Conservation (phyloP, 2,888 invertebrate genomes). For the Hemicrepidius hirtus region DNA sequence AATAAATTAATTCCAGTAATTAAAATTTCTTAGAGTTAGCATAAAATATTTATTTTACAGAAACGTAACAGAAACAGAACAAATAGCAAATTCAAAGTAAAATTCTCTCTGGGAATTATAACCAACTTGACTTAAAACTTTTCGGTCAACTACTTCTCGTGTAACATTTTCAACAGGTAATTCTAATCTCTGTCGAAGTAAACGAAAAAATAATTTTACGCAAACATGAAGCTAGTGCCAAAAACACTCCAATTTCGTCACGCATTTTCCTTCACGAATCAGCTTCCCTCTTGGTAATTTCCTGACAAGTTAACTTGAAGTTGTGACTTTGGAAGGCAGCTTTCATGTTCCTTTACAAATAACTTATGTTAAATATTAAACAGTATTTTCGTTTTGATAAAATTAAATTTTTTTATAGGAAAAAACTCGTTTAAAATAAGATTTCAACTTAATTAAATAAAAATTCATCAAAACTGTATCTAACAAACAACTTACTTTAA, state of each 20-base stretch:
- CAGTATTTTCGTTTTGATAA: not conserved
- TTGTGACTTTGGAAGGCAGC: not conserved
- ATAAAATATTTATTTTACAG: too few species aligned
- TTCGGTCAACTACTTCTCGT: too few species aligned
- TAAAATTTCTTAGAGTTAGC: too few species aligned
- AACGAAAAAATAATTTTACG: not conserved
- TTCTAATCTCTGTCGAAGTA: not conserved
- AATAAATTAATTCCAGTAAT: too few species aligned
- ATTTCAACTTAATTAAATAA: slow-evolving; percentile 5
- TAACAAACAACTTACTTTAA: too few species aligned
- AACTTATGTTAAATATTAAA: not conserved
- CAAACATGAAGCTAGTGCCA: not conserved
- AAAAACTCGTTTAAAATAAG: not conserved
- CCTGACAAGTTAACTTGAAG: slow-evolving; percentile 6
- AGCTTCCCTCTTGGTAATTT: slow-evolving; percentile 6
- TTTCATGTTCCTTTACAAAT: not conserved
- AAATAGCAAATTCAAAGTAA: too few species aligned
- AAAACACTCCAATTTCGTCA: slow-evolving; percentile 13
- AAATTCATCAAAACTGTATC: not conserved
- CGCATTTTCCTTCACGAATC: slow-evolving; percentile 6
- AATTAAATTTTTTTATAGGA: slow-evolving; percentile 4
- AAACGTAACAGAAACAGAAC: too few species aligned
- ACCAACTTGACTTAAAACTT: too few species aligned
- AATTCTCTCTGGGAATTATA: too few species aligned
- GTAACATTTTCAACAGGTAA: too few species aligned